Evolutionary conservation across 2,113 vertebrate species (phyloP), one percentile per base, ranked within the genome.

Genomic region (Cyphomyrus plagiostoma): DNA sequence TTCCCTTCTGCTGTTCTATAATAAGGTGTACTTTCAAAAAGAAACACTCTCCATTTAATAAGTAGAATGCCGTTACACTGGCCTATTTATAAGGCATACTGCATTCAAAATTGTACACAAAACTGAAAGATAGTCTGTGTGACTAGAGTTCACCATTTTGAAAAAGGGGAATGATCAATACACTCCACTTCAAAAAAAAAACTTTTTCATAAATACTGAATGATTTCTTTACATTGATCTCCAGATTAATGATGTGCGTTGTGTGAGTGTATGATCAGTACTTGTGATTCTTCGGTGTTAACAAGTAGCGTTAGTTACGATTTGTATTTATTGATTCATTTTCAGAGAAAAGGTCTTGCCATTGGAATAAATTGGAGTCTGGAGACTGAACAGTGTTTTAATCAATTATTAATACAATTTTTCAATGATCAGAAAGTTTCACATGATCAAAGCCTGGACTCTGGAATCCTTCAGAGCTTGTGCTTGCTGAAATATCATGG

Each of bases 341-440:
- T 90, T 89, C 50, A 91, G 62, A 89, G 90, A 89, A 89, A 89
- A 89, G 83, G 85, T 93, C 92, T 93, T 83, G 93, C 92, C 93
- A 93, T 89, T 91, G 88, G 89, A 93, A 91, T 94, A 91, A 92
- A 93, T 94, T 94, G 93, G 91, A 93, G 93, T 93, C 91, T 89
- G 94, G 94, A 93, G 93, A 93, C 83, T 82, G 89, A 93, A 93
- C 94, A 96, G 93, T 93, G 91, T 89, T 93, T 96, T 96, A 96
- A 97, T 97, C 96, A 96, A 96, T 98, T 97, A 97, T 97, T 97
- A 96, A 96, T 96, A 94, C 93, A 96, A 97, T 97, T 96, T 96
- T 96, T 96, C 94, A 94, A 96, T 96, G 94, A 97, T 95, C 93
- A 96, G 91, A 94, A 95, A 88, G 92, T 92, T 96, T 95, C 93